Conservation (phyloP, 2,797 vertebrate genomes). For the Pterois miles region DNA sequence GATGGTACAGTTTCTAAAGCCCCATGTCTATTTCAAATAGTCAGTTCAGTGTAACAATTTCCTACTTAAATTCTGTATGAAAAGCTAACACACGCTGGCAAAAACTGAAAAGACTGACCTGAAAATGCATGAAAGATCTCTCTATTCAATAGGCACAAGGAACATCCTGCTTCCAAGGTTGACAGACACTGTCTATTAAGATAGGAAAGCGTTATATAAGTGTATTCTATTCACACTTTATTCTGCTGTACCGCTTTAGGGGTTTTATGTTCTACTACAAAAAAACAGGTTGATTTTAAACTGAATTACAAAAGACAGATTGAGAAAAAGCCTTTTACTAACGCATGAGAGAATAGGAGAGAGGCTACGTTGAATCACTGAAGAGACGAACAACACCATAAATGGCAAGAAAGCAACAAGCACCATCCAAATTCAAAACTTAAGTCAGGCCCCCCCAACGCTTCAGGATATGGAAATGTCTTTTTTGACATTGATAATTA, state of each 20-base stretch:
- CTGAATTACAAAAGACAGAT: background rate
- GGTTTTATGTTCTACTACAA: background rate
- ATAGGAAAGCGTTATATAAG: background rate
- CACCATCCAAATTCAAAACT: conserved; percentile 39
- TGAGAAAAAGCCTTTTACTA: background rate
- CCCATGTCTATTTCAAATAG: background rate
- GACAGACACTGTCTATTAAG: background rate
- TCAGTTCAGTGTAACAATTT: background rate
- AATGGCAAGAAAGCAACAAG: conserved; percentile 58
- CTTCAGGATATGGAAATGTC: conserved; percentile 30
- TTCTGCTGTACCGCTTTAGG: background rate
- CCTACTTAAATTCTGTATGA: background rate
- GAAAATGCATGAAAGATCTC: background rate
- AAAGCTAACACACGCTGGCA: background rate
- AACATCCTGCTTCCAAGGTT: background rate
- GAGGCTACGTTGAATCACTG: conserved; percentile 12
- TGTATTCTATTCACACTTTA: too few species aligned
- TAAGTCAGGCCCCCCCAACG: conserved; percentile 3
- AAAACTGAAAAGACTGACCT: background rate
- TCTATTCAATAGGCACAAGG: background rate
- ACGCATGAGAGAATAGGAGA: conserved; percentile 19
- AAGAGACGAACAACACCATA: conserved; percentile 52
- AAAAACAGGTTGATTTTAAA: background rate
- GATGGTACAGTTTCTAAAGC: background rate
- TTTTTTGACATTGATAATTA: conserved; percentile 34